A percentile compares a stretch with the other conserved stretches of the same genome.
Evolutionary conservation across 2,797 vertebrate genomes (phyloP).

Genomic region (Pseudopleuronectes americanus): DNA sequence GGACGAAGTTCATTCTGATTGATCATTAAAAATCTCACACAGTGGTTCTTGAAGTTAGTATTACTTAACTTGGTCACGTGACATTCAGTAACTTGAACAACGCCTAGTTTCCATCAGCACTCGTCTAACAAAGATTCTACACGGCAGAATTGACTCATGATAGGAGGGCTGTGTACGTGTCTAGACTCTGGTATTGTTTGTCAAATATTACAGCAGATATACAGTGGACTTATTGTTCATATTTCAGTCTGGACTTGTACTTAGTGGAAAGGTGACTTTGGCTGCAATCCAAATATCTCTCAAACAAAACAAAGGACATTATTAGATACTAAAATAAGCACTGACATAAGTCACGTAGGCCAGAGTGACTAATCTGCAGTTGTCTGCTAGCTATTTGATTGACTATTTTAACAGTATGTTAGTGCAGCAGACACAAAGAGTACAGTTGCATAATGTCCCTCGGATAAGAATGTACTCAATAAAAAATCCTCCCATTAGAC

Average conservation of each 20-base stretch:
- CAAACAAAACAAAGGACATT: slow-evolving; percentile 59
- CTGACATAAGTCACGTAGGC: slow-evolving; percentile 76
- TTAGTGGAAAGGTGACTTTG: slow-evolving; percentile 53
- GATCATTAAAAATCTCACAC: not conserved
- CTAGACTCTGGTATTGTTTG: slow-evolving; percentile 16
- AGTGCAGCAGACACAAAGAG: slow-evolving; percentile 13
- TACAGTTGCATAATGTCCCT: slow-evolving; percentile 50
- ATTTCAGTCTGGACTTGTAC: slow-evolving; percentile 40
- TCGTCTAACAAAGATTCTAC: not conserved
- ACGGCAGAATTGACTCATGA: slow-evolving; percentile 6
- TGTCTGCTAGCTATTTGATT: slow-evolving; percentile 53
- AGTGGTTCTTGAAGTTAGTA: not conserved
- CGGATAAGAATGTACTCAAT: slow-evolving; percentile 48
- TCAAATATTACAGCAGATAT: slow-evolving; percentile 28
- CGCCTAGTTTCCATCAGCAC: not conserved
- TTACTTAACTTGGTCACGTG: not conserved
- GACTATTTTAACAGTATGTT: slow-evolving; percentile 28
- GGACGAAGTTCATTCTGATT: not conserved
- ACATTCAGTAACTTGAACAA: not conserved
- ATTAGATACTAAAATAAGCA: slow-evolving; percentile 32
- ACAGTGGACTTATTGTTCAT: slow-evolving; percentile 43
- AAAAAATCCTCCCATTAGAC: slow-evolving; percentile 44
- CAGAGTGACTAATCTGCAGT: slow-evolving; percentile 20
- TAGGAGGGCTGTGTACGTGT: slow-evolving; percentile 34
- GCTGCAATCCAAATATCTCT: slow-evolving; percentile 51